Base-by-base conservation (phyloP, 2,888 invertebrate species). In the Luperina nickerlii region DNA sequence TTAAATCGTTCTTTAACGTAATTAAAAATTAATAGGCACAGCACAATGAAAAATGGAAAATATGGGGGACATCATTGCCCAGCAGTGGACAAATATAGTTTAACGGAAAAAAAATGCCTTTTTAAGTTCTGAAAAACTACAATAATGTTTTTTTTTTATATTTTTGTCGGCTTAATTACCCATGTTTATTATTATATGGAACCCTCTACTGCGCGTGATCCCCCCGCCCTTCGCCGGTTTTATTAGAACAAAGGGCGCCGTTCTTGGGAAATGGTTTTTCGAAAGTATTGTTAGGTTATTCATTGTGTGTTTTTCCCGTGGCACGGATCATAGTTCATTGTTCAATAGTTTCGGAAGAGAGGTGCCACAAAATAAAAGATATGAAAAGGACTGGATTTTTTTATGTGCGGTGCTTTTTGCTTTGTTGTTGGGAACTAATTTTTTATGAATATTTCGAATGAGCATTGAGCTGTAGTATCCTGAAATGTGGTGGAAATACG, bases 261-360 rank as follows among this genome's bases (percentile, higher is more conserved):
- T 92, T 94, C 93, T 94, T 93, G 94, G 94, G 95, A 94, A 95
- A 94, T 92, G 91, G 90, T 88, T 91, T 92, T 91, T 90, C 89
- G 88, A 91, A 88, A 92, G 92, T 92, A 94, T 94, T 95, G 94
- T 94, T 93, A 89, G 79, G 77, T 78, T 78, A 83, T 85, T 87
- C 90, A 92, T 91, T 93, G 94, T 91, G 89, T 88, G 87, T 90
- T 91, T 92, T 93, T 92, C 92, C 92, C 92, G 91, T 88, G 89
- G 77, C 68, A 73, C 60, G 90, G 79, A 75, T 90, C 84, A 81
- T 65, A 84, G 81, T 68, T 74, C 78, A 87, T 88, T 90, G 88
- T 89, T 86, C 74, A 70, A 69, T 74, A 69, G 60, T 63, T 76
- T 74, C 48, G 62, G 73, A 62, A 45, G 38, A 76, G 85, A 70